These are phyloP conservation scores for Chymomyza costata DNA, from an alignment of 1,140 invertebrate species.

Conservation along the genomic window DNA sequence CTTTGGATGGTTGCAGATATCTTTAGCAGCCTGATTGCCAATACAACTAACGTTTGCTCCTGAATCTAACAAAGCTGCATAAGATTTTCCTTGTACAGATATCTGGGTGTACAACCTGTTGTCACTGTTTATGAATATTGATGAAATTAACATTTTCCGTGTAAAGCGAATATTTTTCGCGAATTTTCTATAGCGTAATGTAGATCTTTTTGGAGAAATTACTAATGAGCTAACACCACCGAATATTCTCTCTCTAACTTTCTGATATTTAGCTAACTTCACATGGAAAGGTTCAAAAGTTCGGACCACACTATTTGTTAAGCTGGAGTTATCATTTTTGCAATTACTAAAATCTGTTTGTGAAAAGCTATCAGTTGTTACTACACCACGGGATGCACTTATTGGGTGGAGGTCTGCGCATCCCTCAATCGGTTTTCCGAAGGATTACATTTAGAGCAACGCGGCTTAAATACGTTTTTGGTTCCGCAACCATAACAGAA, in stretches of 20 bases:
- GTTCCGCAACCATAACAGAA: conserved; percentile 4
- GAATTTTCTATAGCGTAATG: conserved; percentile 1
- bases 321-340: too few relatives aligned
- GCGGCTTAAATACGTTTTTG: background rate
- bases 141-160: conserved; percentile 1
- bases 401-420: background rate
- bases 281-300: too few relatives aligned
- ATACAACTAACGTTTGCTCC: conserved; percentile 17
- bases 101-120: conserved; percentile 11
- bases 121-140: conserved; percentile 7
- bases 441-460: background rate
- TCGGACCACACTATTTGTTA: too few relatives aligned
- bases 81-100: conserved; percentile 1
- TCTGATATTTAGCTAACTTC: too few relatives aligned
- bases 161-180: background rate
- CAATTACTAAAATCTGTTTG: too few relatives aligned
- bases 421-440: conserved; percentile 6
- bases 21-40: conserved; percentile 1
- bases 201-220: too few relatives aligned
- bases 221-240: too few relatives aligned
- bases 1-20: background rate
- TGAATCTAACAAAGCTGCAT: too few relatives aligned
- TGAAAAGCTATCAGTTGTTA: too few relatives aligned
- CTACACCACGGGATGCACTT: too few relatives aligned
- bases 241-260: too few relatives aligned